A percentile compares a stretch with the other conserved stretches of the same genome.
phyloP scores from a whole-genome alignment of 2,113 vertebrate species.

The Willisornis vidua region DNA sequence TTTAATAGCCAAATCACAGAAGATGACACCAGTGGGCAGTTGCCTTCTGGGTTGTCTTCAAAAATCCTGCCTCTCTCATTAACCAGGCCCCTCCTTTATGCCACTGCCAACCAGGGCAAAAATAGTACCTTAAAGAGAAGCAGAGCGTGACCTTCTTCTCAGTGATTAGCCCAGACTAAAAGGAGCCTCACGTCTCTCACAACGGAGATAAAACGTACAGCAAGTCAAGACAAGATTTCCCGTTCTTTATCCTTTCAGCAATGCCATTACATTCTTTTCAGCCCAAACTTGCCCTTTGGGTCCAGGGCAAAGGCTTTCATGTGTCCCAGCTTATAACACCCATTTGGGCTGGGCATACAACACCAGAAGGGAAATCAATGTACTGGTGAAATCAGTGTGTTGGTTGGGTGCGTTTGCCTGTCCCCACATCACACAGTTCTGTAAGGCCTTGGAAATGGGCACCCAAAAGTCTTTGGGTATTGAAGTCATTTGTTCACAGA shows the following conservation, averaged over 20 bases:
- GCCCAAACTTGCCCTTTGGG: neutral
- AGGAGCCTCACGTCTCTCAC: neutral
- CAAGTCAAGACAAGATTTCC: neutral
- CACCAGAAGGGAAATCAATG: neutral
- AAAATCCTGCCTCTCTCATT: neutral
- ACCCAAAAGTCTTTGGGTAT: neutral
- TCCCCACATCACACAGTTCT: neutral
- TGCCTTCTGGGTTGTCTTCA: neutral
- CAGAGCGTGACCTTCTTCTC: neutral
- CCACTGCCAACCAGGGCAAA: neutral
- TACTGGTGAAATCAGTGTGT: neutral
- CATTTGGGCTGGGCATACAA: neutral
- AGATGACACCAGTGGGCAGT: accelerated
- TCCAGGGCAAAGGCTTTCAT: neutral
- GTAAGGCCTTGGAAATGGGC: neutral
- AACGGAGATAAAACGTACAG: accelerated
- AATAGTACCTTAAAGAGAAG: neutral
- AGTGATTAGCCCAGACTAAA: neutral
- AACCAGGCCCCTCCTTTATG: neutral
- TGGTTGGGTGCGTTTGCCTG: neutral
- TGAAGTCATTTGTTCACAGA: neutral
- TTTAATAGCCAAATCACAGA: neutral
- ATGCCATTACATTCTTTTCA: neutral
- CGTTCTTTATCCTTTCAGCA: neutral
- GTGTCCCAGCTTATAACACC: neutral